A percentile compares a stretch with the other conserved stretches of the same genome.
phyloP scores from a whole-genome alignment of 2,113 vertebrate species.

The Entelurus aequoreus region DNA sequence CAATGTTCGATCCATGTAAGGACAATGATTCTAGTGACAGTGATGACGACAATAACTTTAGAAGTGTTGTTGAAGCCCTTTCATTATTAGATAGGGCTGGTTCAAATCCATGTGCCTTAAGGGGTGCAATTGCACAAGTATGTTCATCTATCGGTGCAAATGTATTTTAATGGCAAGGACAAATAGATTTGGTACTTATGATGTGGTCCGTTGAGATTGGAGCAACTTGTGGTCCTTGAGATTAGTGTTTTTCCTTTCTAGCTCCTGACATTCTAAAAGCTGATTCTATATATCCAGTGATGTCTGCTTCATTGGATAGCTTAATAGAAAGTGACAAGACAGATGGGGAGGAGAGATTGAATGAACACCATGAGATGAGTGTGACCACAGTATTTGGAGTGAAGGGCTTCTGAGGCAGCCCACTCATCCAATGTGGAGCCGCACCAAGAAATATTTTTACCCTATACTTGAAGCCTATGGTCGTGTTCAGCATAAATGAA shows the following conservation, averaged over 20 bases:
- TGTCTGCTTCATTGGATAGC: constrained; percentile 30
- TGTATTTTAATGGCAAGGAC: background rate
- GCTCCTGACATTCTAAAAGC: constrained; percentile 6
- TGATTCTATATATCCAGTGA: constrained; percentile 32
- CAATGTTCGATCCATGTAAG: too few relatives aligned
- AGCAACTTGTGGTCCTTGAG: constrained; percentile 20
- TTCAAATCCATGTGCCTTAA: too few relatives aligned
- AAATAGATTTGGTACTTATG: background rate
- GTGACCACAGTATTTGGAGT: constrained; percentile 31
- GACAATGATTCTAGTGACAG: too few relatives aligned
- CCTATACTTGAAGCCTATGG: constrained; percentile 13
- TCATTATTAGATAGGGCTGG: too few relatives aligned
- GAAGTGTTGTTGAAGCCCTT: too few relatives aligned
- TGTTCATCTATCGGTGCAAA: background rate
- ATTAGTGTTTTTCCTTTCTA: constrained; percentile 9
- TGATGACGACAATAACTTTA: too few relatives aligned
- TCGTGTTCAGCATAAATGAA: constrained; percentile 35
- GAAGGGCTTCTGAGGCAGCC: constrained; percentile 23
- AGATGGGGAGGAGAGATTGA: constrained; percentile 26
- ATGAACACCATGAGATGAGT: constrained; percentile 20
- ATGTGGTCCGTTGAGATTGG: constrained; percentile 10
- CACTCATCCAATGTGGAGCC: constrained; percentile 26
- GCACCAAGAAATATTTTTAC: constrained; percentile 25
- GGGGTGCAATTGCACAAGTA: background rate
- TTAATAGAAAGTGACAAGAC: constrained; percentile 39